Evolutionary conservation across 2,888 invertebrate genomes (phyloP).

Genomic region (Danaus chrysippus): DNA sequence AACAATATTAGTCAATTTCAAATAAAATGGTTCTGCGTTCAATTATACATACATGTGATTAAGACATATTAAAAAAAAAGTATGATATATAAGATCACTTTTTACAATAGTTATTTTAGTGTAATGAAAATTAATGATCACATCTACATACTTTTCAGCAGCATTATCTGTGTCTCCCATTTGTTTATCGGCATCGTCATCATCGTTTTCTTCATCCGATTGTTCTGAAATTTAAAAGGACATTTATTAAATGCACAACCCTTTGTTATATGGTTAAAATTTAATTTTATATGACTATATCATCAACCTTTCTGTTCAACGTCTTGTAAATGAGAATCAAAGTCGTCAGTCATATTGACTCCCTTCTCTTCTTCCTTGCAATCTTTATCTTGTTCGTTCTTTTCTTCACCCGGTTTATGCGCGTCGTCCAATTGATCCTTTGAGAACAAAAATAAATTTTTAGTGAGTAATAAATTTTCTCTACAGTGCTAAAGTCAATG

Average conservation of each 20-base stretch:
- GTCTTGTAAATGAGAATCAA: conserved; percentile 92
- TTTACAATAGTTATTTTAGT: not conserved
- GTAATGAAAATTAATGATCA: not conserved
- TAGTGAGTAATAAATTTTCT: not conserved
- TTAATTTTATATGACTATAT: no score
- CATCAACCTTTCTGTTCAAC: conserved; percentile 81
- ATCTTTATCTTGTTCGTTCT: conserved; percentile 86
- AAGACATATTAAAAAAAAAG: no score
- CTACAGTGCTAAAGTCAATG: not conserved
- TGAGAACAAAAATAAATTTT: not conserved
- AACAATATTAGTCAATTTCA: not conserved
- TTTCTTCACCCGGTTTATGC: conserved; percentile 86
- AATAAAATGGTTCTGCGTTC: no score
- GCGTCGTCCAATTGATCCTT: conserved; percentile 96
- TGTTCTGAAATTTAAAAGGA: conserved; percentile 61
- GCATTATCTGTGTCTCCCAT: conserved; percentile 96
- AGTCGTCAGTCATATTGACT: conserved; percentile 97
- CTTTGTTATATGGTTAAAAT: no score
- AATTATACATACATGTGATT: no score
- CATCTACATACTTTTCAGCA: conserved; percentile 82
- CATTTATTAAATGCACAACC: not conserved
- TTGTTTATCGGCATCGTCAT: conserved; percentile 94
- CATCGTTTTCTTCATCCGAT: conserved; percentile 81
- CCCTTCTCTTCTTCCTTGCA: conserved; percentile 94
- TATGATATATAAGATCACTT: no score